These are phyloP conservation scores for Pristionchus maxplancki DNA, from an alignment of 2,888 invertebrate genomes.

Conservation along the genomic window DNA sequence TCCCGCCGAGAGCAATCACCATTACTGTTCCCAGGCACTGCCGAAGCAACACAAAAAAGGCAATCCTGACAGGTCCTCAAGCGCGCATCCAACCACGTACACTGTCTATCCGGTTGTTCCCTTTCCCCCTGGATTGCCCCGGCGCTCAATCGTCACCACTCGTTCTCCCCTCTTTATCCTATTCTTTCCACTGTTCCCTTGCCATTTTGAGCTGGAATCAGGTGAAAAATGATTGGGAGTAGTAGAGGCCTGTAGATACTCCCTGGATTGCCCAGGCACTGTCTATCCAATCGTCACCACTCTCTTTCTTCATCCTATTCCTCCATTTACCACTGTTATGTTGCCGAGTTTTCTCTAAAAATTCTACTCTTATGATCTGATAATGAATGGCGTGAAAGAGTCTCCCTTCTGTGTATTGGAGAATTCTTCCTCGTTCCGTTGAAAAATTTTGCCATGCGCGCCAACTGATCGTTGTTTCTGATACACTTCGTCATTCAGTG, in stretches of 20 bases:
- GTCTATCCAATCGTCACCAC: too few relatives aligned
- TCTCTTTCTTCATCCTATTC: background rate
- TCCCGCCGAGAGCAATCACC: too few relatives aligned
- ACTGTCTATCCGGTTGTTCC: slow-evolving; percentile 4
- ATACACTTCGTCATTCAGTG: background rate
- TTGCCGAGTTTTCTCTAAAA: too few relatives aligned
- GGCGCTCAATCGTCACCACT: background rate
- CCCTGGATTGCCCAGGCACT: too few relatives aligned
- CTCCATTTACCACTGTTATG: background rate
- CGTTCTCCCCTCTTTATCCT: background rate
- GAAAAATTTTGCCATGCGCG: background rate
- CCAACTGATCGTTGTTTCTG: background rate
- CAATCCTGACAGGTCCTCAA: background rate
- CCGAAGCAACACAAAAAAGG: background rate
- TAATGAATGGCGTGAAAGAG: too few relatives aligned
- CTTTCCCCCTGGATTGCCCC: background rate
- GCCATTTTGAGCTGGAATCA: background rate
- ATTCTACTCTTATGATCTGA: too few relatives aligned
- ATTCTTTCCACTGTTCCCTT: background rate
- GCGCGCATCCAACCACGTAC: background rate
- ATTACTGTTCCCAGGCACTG: background rate
- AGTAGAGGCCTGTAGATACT: too few relatives aligned
- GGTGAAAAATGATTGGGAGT: too few relatives aligned
- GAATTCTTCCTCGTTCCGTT: too few relatives aligned
- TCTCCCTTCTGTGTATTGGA: too few relatives aligned